Base-by-base conservation (phyloP, 2,797 vertebrate genomes). In the Avahi laniger region DNA sequence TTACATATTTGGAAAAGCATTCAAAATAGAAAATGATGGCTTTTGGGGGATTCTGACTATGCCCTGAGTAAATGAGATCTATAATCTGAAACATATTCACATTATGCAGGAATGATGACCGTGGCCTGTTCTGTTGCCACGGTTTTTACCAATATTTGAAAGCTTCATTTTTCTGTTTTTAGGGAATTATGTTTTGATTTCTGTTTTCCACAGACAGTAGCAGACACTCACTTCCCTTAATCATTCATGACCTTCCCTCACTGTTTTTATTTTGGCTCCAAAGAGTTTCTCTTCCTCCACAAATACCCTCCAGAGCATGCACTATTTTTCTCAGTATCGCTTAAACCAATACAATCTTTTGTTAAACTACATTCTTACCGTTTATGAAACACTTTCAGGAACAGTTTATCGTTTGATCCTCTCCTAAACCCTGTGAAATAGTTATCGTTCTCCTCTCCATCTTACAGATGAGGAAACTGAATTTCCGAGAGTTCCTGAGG, bases 121-220 rank as follows among this genome's bases (percentile, higher is more conserved):
- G 1, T 73, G 86, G 81, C 72, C 72, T 87, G 72, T 82, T 89
- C 76, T 84, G 72, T 82, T 89, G 87, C 65, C 93, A 80, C 0
- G 38, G 57, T 50, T 93, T 96, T 81, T 88, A 96, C 93, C 52
- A 96, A 43, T 89, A 97, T 87, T 97, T 95, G 38, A 75, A 86
- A 50, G 94, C 70, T 65, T 87, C n/a, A 67, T 95, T 91, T 93
- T 96, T 97, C 52, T 79, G 95, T 63, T 91, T 95, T 85, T 43
- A 90, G 57, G 73, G 97, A 82, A 93, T 95, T 95, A 70, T 97
- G 91, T 98, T 96, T 97, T 43, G 0, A 84, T 86, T 97, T 97
- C 96, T 97, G 41, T 97, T 98, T 98, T 97, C 82, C 94, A 13
- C 79, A 94, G 0, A 98, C 95, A 96, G 97, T 97, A 98, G 94